These are phyloP conservation scores for Fragum whitleyi DNA, from an alignment of 2,888 invertebrate genomes.

Conservation along the genomic window DNA sequence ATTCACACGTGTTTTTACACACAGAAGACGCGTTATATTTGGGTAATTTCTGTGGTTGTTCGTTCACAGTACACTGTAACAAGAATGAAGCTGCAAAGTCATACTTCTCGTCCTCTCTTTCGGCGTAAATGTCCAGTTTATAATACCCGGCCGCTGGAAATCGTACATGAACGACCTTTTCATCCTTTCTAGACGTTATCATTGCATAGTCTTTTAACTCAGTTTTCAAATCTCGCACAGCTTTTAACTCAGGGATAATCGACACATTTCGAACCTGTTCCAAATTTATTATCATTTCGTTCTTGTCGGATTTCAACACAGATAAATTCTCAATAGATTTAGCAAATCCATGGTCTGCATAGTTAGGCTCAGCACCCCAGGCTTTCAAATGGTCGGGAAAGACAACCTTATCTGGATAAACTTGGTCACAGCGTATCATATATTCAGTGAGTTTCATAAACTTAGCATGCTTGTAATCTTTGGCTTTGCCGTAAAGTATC, in stretches of 20 bases:
- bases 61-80: constrained; percentile 48
- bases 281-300: constrained; percentile 54
- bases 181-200: constrained; percentile 52
- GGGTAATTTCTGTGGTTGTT: constrained; percentile 55
- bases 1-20: constrained; percentile 52
- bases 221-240: constrained; percentile 48
- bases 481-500: constrained; percentile 63
- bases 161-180: constrained; percentile 54
- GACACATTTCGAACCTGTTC: constrained; percentile 57
- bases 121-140: constrained; percentile 62
- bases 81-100: constrained; percentile 64
- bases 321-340: constrained; percentile 60
- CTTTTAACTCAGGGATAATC: constrained; percentile 56
- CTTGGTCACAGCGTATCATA: constrained; percentile 51
- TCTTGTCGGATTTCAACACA: constrained; percentile 50
- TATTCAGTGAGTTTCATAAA: constrained; percentile 61
- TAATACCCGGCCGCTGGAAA: constrained; percentile 66
- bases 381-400: constrained; percentile 65
- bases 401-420: constrained; percentile 35
- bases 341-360: constrained; percentile 66
- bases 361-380: constrained; percentile 68
- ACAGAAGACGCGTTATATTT: constrained; percentile 65
- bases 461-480: constrained; percentile 63
- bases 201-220: constrained; percentile 59
- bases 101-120: constrained; percentile 61